A percentile compares a stretch with the other conserved stretches of the same genome.
phyloP scores from a whole-genome alignment of 1,140 invertebrate genomes.

The Lasaia peninsularis region DNA sequence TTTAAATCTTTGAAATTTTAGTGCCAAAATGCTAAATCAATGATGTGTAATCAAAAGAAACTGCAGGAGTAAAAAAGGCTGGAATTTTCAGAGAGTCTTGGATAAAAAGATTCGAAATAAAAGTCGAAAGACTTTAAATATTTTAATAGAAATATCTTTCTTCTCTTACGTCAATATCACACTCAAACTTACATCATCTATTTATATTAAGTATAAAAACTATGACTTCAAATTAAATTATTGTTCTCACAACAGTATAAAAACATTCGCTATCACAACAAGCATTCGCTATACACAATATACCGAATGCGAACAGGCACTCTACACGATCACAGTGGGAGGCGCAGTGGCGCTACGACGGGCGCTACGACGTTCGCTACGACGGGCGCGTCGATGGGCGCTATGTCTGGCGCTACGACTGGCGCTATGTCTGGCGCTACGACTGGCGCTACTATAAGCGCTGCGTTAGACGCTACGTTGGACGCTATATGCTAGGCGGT shows the following conservation, averaged over 20 bases:
- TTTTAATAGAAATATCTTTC: conserved; percentile 71
- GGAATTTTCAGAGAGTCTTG: too few species aligned
- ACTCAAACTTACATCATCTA: conserved; percentile 76
- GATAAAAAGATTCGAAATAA: conserved; percentile 22
- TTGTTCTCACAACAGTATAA: conserved; percentile 67
- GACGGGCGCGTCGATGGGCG: neutral
- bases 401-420: neutral
- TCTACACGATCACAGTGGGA: conserved; percentile 62
- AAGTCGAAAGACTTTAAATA: conserved; percentile 52
- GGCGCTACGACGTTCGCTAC: conserved; percentile 15
- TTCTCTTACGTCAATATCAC: conserved; percentile 74
- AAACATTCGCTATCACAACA: conserved; percentile 67
- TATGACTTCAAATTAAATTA: conserved; percentile 75
- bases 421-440: conserved; percentile 8
- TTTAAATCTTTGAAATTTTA: too few species aligned
- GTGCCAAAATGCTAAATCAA: too few species aligned
- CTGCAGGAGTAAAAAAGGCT: too few species aligned
- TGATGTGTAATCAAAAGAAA: too few species aligned
- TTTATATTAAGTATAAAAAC: conserved; percentile 76
- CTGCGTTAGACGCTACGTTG: conserved; percentile 12
- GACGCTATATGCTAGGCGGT: conserved; percentile 16
- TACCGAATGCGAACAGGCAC: conserved; percentile 57
- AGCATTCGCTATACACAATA: conserved; percentile 70
- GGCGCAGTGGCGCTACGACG: conserved; percentile 28
- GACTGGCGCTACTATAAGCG: conserved; percentile 8